A percentile compares a stretch with the other conserved stretches of the same genome.
Evolutionary conservation across 2,888 invertebrate species (phyloP).

Genomic region (Abscondita cerata): DNA sequence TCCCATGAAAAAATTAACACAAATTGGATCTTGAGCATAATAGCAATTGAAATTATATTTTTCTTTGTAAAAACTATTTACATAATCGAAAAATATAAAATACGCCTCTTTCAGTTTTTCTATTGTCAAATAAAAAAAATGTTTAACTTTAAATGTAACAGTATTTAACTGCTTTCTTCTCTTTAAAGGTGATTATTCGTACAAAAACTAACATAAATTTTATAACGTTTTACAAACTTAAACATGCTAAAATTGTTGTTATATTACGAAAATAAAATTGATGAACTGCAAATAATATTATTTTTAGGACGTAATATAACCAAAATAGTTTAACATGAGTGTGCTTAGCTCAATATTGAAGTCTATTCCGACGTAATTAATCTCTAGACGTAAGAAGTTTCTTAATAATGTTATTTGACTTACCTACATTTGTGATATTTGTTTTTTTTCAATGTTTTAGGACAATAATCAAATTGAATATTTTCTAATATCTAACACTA

Average conservation of each 20-base stretch:
- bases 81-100: no score
- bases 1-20: no score
- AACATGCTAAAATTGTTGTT: neutral
- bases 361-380: slow-evolving; percentile 20
- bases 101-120: no score
- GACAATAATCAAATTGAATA: slow-evolving; percentile 3
- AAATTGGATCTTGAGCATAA: no score
- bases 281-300: slow-evolving; percentile 3
- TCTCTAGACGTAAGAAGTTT: slow-evolving; percentile 20
- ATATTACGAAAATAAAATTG: slow-evolving; percentile 1
- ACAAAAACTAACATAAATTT: no score
- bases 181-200: no score
- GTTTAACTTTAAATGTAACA: no score
- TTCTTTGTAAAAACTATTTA: no score
- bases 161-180: no score
- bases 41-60: no score
- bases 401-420: slow-evolving; percentile 19
- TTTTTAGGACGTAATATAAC: slow-evolving; percentile 11
- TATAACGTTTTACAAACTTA: neutral
- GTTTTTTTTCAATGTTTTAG: slow-evolving; percentile 18
- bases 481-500: no score
- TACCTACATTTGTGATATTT: slow-evolving; percentile 15
- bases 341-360: slow-evolving; percentile 13
- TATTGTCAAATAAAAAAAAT: no score
- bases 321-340: slow-evolving; percentile 14